phyloP scores from a whole-genome alignment of 1,140 invertebrate species.

The Parasteatoda tepidariorum region DNA sequence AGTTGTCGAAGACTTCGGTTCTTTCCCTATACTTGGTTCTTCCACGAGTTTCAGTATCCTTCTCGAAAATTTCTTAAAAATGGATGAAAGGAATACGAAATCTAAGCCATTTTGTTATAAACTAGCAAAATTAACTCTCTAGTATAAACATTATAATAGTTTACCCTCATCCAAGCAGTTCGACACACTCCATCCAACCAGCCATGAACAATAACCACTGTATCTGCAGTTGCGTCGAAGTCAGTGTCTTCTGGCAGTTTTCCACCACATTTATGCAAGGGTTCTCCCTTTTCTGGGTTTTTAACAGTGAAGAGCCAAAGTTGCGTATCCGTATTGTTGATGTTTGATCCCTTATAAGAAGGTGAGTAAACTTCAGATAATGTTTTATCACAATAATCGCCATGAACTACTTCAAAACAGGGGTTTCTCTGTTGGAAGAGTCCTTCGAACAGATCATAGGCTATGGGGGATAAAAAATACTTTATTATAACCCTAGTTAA shows the following conservation, averaged over 20 bases:
- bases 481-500: no score
- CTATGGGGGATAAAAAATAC: not conserved
- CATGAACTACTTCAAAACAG: not conserved
- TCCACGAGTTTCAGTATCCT: not conserved
- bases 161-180: not conserved
- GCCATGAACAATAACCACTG: not conserved
- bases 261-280: no score
- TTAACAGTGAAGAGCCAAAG: not conserved
- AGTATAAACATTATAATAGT: not conserved
- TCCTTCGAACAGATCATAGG: not conserved
- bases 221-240: not conserved
- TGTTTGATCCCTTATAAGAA: not conserved
- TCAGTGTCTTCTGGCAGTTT: not conserved
- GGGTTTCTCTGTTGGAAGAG: not conserved
- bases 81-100: not conserved
- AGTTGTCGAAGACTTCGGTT: not conserved
- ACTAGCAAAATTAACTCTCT: not conserved
- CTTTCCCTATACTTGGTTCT: not conserved
- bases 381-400: not conserved
- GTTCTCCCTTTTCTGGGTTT: not conserved
- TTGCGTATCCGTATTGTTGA: not conserved
- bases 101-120: not conserved
- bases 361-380: not conserved
- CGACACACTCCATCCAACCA: not conserved
- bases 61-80: not conserved